Evolutionary conservation across 2,888 invertebrate genomes (phyloP).

Genomic region (Troglohyphantes excavatus): DNA sequence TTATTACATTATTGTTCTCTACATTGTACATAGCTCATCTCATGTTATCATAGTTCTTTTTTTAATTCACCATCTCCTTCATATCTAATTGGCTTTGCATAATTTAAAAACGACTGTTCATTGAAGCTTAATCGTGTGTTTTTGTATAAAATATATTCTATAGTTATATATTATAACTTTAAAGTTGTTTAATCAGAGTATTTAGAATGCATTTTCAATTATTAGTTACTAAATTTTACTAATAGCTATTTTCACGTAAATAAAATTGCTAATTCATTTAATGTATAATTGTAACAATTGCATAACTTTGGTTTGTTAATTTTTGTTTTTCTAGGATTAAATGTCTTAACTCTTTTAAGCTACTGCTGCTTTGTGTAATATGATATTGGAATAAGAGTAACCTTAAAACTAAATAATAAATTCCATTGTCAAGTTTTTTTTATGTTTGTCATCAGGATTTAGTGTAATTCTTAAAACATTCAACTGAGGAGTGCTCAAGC

Average conservation of each 20-base stretch:
- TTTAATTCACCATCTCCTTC: slow-evolving; percentile 24
- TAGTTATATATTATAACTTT: slow-evolving; percentile 61
- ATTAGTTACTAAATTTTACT: slow-evolving; percentile 33
- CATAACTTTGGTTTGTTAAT: neutral
- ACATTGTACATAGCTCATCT: slow-evolving; percentile 73
- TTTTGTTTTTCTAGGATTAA: neutral
- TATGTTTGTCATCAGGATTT: too few relatives aligned
- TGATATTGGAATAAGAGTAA: neutral
- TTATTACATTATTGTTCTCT: slow-evolving; percentile 28
- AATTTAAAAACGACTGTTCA: slow-evolving; percentile 64
- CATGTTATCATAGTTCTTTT: slow-evolving; percentile 65
- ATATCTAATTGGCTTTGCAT: slow-evolving; percentile 53
- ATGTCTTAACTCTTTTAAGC: neutral
- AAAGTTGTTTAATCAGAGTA: slow-evolving; percentile 67
- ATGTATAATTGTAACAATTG: neutral
- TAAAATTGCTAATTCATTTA: neutral
- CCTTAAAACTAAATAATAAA: neutral
- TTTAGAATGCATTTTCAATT: slow-evolving; percentile 64
- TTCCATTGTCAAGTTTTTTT: neutral
- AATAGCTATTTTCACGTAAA: slow-evolving; percentile 33
- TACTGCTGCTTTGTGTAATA: neutral
- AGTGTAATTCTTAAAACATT: too few relatives aligned
- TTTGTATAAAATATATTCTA: slow-evolving; percentile 68
- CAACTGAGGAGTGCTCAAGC: too few relatives aligned
- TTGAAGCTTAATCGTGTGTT: slow-evolving; percentile 55